Conservation (phyloP, 1,140 invertebrate species). For the Leptinotarsa lineolata region DNA sequence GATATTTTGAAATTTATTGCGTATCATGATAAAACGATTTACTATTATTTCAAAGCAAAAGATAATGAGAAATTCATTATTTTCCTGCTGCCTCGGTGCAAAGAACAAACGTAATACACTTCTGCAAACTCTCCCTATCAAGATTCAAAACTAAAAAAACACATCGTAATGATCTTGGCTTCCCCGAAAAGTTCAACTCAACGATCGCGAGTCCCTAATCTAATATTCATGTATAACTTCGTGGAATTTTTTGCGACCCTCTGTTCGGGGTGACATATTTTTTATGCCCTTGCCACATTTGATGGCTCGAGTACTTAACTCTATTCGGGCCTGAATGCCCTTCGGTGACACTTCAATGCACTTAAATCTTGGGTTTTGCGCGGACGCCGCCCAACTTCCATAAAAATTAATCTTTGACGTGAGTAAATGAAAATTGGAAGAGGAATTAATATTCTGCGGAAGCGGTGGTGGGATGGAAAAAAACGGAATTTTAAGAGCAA, state of each 20-base stretch:
- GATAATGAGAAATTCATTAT: too few relatives aligned
- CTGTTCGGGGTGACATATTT: conserved; percentile 38
- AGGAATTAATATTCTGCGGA: conserved; percentile 5
- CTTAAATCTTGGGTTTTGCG: conserved; percentile 26
- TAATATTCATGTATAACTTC: conserved; percentile 44
- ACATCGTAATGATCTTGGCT: conserved; percentile 23
- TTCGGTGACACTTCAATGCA: conserved; percentile 32
- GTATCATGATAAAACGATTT: too few relatives aligned
- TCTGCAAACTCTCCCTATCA: neutral
- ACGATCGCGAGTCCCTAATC: conserved; percentile 34
- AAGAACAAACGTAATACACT: too few relatives aligned
- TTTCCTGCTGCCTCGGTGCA: too few relatives aligned
- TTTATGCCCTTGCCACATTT: conserved; percentile 38
- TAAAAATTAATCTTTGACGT: conserved; percentile 22
- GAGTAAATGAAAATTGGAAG: conserved; percentile 4
- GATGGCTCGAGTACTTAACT: conserved; percentile 39
- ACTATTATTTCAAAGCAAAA: too few relatives aligned
- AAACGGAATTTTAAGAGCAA: neutral
- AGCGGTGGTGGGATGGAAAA: neutral
- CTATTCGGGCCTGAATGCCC: conserved; percentile 30
- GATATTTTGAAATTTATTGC: too few relatives aligned
- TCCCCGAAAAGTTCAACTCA: neutral
- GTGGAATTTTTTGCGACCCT: conserved; percentile 37
- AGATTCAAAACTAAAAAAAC: conserved; percentile 18
- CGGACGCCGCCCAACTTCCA: neutral